Percentiles rank a stretch among this genome's conserved stretches.
Evolutionary conservation across 64 coral and sea anemone genomes (phyloP).

Genomic region (Hydrozoanthus tunicans): DNA sequence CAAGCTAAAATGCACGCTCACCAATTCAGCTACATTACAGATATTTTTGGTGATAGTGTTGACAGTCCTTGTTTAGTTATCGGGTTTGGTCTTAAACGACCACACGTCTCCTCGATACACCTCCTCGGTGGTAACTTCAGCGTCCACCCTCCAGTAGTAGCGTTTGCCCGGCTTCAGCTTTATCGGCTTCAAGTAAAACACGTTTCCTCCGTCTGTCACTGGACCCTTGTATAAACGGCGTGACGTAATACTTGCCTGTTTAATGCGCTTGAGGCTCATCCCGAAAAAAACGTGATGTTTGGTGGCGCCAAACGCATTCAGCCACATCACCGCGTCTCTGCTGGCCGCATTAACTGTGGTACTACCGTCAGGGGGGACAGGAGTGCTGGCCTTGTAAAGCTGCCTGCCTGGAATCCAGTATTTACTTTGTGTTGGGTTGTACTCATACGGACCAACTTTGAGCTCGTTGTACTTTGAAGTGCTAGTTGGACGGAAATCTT

Average conservation of each 20-base stretch:
- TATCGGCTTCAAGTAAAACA: constrained; percentile 48
- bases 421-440: constrained; percentile 1
- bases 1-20: too few species aligned
- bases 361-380: constrained; percentile 39
- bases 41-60: neutral
- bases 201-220: constrained; percentile 40
- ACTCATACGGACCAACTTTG: constrained; percentile 27
- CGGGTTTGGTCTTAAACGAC: constrained; percentile 32
- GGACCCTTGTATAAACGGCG: constrained; percentile 30
- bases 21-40: neutral
- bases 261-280: constrained; percentile 24
- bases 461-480: constrained; percentile 37
- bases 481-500: constrained; percentile 43
- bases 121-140: constrained; percentile 51
- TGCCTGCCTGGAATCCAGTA: constrained; percentile 37
- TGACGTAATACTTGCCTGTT: neutral
- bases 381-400: constrained; percentile 24
- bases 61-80: neutral
- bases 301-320: constrained; percentile 45
- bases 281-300: constrained; percentile 66
- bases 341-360: neutral
- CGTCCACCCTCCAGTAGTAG: constrained; percentile 81
- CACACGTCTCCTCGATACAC: constrained; percentile 63
- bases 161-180: constrained; percentile 26
- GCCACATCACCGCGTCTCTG: constrained; percentile 80